phyloP scores from a whole-genome alignment of 2,113 vertebrate genomes.

The Manacus vitellinus region DNA sequence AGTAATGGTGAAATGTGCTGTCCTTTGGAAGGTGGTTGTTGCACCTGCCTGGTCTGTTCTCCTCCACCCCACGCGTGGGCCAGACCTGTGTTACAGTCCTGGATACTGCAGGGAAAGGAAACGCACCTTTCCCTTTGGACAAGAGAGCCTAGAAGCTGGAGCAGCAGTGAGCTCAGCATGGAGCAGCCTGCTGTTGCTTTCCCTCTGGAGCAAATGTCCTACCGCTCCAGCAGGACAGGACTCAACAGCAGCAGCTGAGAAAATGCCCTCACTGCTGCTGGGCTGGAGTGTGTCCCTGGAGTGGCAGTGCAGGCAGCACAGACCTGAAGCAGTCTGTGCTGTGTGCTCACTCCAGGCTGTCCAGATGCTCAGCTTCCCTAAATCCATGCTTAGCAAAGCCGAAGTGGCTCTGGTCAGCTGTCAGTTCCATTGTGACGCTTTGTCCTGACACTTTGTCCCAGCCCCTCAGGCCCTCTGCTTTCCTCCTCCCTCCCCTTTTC shows the following conservation, averaged over 20 bases:
- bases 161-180: accelerated
- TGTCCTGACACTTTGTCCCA: background rate
- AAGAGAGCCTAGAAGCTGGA: background rate
- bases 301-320: background rate
- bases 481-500: background rate
- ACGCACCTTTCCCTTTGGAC: background rate
- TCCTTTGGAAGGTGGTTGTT: background rate
- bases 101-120: background rate
- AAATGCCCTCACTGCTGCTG: background rate
- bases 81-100: background rate
- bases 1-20: background rate
- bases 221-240: accelerated
- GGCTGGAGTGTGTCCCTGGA: background rate
- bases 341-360: background rate
- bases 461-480: background rate
- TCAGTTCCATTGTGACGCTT: accelerated
- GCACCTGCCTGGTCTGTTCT: background rate
- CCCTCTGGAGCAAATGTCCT: background rate
- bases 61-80: accelerated
- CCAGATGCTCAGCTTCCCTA: background rate
- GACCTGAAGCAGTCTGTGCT: background rate
- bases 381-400: background rate
- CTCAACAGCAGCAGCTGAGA: background rate
- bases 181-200: background rate
- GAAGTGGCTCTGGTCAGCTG: background rate